Percentiles rank a stretch among this genome's conserved stretches.
Evolutionary conservation across 1,140 invertebrate genomes (phyloP).

Genomic region (Drosophila yakuba): DNA sequence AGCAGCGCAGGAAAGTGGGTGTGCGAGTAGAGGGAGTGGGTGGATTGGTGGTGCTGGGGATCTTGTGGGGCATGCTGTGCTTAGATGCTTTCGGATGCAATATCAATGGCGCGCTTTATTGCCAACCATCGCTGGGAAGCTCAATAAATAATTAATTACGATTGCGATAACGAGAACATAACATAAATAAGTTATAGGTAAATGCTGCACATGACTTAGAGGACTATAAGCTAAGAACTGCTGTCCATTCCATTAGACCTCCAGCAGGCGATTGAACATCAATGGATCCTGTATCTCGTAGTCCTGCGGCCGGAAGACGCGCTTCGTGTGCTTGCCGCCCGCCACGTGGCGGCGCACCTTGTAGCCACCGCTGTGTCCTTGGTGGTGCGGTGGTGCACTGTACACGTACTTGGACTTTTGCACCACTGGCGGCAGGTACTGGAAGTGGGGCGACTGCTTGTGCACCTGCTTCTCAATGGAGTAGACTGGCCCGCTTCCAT

Average conservation of each 20-base stretch:
- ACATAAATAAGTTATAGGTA: constrained; percentile 71
- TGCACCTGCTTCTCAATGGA: constrained; percentile 79
- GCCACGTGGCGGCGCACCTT: constrained; percentile 74
- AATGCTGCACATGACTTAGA: constrained; percentile 81
- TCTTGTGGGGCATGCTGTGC: constrained; percentile 65
- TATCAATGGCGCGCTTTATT: constrained; percentile 28
- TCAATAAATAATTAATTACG: constrained; percentile 53
- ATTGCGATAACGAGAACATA: constrained; percentile 14
- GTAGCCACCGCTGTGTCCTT: constrained; percentile 54
- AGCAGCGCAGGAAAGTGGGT: constrained; percentile 18
- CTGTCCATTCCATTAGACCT: constrained; percentile 42
- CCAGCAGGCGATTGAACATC: constrained; percentile 77
- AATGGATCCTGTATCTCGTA: constrained; percentile 77
- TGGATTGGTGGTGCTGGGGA: constrained; percentile 38
- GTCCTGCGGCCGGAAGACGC: constrained; percentile 61
- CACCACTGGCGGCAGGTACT: constrained; percentile 73
- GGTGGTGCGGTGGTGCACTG: constrained; percentile 45
- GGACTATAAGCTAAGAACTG: constrained; percentile 40
- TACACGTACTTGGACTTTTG: constrained; percentile 79
- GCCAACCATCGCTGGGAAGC: constrained; percentile 22
- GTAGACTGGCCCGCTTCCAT: constrained; percentile 50
- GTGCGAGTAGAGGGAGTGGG: constrained; percentile 12
- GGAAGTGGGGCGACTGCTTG: constrained; percentile 59
- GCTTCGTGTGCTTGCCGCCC: constrained; percentile 2
- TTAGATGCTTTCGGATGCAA: constrained; percentile 33